phyloP scores from a whole-genome alignment of 2,113 vertebrate genomes.

The Agelaius tricolor region DNA sequence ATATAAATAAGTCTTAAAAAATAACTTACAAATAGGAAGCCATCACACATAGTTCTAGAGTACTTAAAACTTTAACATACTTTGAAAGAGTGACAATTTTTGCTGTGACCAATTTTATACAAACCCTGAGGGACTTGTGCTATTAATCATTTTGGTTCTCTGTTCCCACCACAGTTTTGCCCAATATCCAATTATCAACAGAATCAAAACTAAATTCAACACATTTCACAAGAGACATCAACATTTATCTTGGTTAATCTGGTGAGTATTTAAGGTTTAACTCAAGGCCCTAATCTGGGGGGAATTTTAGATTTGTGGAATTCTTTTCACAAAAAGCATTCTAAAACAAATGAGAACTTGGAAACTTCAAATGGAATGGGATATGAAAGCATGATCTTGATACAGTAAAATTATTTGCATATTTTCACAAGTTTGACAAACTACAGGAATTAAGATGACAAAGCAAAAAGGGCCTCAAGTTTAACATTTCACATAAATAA shows the following conservation, averaged over 20 bases:
- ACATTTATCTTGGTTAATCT: not conserved
- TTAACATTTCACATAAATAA: not conserved
- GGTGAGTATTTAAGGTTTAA: not conserved
- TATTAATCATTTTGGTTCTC: not conserved
- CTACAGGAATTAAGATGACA: not conserved
- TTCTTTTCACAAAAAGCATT: not conserved
- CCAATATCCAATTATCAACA: not conserved
- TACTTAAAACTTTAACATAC: not conserved
- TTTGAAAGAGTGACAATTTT: not conserved
- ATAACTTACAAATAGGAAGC: not conserved
- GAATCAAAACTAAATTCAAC: slow-evolving; percentile 43
- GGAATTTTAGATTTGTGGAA: not conserved
- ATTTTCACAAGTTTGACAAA: not conserved
- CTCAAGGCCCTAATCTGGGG: not conserved
- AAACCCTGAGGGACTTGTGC: not conserved
- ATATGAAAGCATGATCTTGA: not conserved
- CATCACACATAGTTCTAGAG: not conserved
- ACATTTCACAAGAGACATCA: not conserved
- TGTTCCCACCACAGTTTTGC: not conserved
- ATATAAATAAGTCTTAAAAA: not conserved
- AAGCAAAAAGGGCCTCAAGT: not conserved
- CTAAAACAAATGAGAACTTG: not conserved
- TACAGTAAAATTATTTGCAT: not conserved
- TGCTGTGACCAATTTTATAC: not conserved
- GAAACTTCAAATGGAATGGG: not conserved